Base-by-base conservation (phyloP, 2,888 invertebrate species). In the Rhopalosiphum nymphaeae region DNA sequence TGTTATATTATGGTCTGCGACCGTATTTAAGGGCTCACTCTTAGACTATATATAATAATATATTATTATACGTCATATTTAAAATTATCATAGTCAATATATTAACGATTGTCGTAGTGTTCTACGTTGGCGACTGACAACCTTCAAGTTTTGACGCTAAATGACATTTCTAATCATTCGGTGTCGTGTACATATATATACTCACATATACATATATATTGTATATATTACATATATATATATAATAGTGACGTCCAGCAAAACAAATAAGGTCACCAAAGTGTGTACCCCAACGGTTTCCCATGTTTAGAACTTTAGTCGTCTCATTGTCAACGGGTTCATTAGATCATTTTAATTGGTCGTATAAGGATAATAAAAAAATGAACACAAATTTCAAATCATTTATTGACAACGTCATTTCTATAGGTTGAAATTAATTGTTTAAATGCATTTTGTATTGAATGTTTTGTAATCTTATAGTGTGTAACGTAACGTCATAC, bases 301-400 rank as follows among this genome's bases (percentile, higher is more conserved):
- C 91, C 92, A 53, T 89, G 92, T 93, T 89, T 89, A 78, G 92
- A 93, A 93, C 67, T 91, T 44, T n/a, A 42, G 21, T 46, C 67
- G 92, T 89, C 67, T 93, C 92, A 93, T 93, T 93, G 92, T 93
- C 92, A 88, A 93, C 92, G 67, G 92, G 92, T 93, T 89, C 67
- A 56, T 56, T 91, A 53, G 49, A 91, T 42, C 46, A 53, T 91
- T 56, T 53, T 44, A 57, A 57, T 91, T 11, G 84, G 42, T 44
- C 56, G 56, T 91, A 91, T 91, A 56, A 46, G 61, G 61, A 85
- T 91, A 91, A 91, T n/a, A 26, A 78, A 42, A 57, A 78, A 85
- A 42, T 46, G 42, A 84, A 36, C 78, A 26, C 36, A 61, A 91
- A 91, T 85, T 91, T 91, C 91, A 56, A 91, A 85, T n/a, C n/a